A percentile compares a stretch with the other conserved stretches of the same genome.
These are phyloP conservation scores for Eurypyga helias DNA, from an alignment of 2,113 vertebrate species.

Conservation along the genomic window DNA sequence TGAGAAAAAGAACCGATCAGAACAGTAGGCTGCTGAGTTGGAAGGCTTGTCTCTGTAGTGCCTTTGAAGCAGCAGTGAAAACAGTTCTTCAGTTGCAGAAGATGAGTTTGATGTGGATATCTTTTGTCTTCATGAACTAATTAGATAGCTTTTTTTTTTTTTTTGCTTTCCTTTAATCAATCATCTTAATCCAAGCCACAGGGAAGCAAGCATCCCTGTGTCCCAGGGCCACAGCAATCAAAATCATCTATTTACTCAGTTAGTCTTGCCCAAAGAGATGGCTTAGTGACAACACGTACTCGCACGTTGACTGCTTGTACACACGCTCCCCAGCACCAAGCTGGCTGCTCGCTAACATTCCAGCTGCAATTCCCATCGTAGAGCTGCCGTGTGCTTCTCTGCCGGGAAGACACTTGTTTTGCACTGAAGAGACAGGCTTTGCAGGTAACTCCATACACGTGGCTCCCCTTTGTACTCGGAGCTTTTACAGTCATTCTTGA, in stretches of 20 bases:
- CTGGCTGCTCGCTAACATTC: neutral
- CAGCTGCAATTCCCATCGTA: fast-evolving
- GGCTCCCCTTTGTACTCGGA: neutral
- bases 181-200: neutral
- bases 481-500: neutral
- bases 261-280: neutral
- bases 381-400: neutral
- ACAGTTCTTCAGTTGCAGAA: neutral
- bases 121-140: neutral
- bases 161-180: neutral
- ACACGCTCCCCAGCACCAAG: neutral
- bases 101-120: neutral
- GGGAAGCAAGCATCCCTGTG: neutral
- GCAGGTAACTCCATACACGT: neutral
- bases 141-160: neutral
- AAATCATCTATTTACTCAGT: neutral
- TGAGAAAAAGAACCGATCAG: neutral
- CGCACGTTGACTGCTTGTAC: fast-evolving
- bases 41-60: neutral
- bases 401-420: neutral
- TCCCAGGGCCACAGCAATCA: neutral
- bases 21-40: neutral
- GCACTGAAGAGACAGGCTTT: neutral
- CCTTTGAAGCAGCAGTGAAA: neutral
- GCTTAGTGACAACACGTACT: neutral